Evolutionary conservation across 2,113 vertebrate genomes (phyloP).

Genomic region (Narcine bancroftii): DNA sequence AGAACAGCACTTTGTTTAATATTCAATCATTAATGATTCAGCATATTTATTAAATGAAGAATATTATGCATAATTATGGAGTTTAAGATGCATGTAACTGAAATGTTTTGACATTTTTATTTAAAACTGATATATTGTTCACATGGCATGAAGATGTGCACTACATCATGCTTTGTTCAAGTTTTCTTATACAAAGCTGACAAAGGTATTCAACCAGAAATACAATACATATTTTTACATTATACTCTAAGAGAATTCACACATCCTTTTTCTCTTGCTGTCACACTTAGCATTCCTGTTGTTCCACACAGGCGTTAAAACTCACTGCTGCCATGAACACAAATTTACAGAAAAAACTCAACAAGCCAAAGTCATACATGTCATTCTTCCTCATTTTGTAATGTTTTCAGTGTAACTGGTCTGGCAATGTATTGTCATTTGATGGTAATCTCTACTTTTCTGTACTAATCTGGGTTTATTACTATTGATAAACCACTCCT

Average conservation of each 20-base stretch:
- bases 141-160: constrained; percentile 51
- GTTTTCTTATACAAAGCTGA: constrained; percentile 44
- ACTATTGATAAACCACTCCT: constrained; percentile 16
- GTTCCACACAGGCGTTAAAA: background rate
- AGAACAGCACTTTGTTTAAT: constrained; percentile 13
- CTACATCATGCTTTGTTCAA: constrained; percentile 49
- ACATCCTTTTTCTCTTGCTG: constrained; percentile 42
- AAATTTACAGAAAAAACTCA: constrained; percentile 35
- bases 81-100: constrained; percentile 36
- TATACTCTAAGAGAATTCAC: constrained; percentile 42
- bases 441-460: constrained; percentile 39
- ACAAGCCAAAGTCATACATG: constrained; percentile 40
- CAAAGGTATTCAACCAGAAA: constrained; percentile 35
- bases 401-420: constrained; percentile 29
- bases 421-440: constrained; percentile 41
- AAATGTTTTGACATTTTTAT: constrained; percentile 62
- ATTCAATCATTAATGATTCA: background rate
- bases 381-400: constrained; percentile 38
- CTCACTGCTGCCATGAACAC: constrained; percentile 41
- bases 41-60: background rate
- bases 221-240: constrained; percentile 34
- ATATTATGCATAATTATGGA: background rate
- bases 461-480: background rate
- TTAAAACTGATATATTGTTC: constrained; percentile 60
- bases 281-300: constrained; percentile 38